A percentile compares a stretch with the other conserved stretches of the same genome.
phyloP scores from a whole-genome alignment of 2,888 invertebrate genomes.

The Cancer borealis region DNA sequence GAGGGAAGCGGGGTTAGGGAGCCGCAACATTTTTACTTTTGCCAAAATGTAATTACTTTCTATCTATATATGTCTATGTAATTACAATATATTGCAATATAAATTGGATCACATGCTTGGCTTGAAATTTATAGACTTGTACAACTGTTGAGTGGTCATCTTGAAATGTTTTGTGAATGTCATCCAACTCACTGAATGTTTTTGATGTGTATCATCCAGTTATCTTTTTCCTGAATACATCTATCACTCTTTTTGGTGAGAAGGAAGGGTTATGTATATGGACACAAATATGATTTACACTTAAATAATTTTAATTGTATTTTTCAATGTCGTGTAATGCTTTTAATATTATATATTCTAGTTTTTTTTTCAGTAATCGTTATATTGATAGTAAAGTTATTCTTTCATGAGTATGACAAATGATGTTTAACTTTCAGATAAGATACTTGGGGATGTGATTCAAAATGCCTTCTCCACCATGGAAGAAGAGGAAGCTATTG shows the following conservation, averaged over 20 bases:
- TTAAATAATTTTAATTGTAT: too few species aligned
- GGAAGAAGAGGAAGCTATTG: constrained; percentile 75
- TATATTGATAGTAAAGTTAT: neutral
- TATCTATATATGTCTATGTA: too few species aligned
- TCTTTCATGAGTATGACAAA: neutral
- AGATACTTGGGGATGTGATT: constrained; percentile 73
- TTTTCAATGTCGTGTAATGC: too few species aligned
- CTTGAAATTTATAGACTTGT: neutral
- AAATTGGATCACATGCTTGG: neutral
- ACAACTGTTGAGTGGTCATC: neutral
- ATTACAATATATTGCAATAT: neutral
- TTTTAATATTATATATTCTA: too few species aligned
- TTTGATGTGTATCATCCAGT: neutral
- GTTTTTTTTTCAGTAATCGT: too few species aligned
- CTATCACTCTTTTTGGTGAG: neutral
- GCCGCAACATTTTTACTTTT: neutral
- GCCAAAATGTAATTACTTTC: neutral
- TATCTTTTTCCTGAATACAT: neutral
- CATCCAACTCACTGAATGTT: neutral
- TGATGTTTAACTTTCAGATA: constrained; percentile 59
- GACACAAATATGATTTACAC: too few species aligned
- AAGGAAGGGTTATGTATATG: neutral
- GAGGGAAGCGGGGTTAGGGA: neutral
- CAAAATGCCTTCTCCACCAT: constrained; percentile 73
- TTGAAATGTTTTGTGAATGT: neutral